These are phyloP conservation scores for Formica exsecta DNA, from an alignment of 1,140 invertebrate genomes.

Conservation along the genomic window DNA sequence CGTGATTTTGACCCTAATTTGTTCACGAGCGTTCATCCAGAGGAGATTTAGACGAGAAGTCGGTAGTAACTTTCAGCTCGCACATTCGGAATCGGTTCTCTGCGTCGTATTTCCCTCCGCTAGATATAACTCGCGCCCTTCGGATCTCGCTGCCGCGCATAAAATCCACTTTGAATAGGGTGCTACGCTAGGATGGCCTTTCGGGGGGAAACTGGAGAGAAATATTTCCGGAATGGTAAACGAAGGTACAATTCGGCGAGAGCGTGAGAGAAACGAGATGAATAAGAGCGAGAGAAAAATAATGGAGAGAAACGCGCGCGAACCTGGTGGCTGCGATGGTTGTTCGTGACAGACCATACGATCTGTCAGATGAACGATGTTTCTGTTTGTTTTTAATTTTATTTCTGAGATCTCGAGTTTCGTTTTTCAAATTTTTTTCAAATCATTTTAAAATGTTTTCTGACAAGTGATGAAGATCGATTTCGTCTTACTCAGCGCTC, in stretches of 20 bases:
- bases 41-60: constrained; percentile 50
- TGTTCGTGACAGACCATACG: constrained; percentile 11
- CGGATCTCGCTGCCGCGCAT: constrained; percentile 12
- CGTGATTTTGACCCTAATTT: constrained; percentile 42
- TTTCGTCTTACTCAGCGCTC: not conserved
- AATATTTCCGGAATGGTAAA: constrained; percentile 53
- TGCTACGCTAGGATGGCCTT: constrained; percentile 27
- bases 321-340: not conserved
- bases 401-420: constrained; percentile 20
- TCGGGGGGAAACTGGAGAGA: constrained; percentile 17
- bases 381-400: constrained; percentile 32
- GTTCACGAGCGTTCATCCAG: constrained; percentile 38
- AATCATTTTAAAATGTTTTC: not conserved
- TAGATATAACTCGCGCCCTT: constrained; percentile 14
- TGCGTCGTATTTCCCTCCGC: constrained; percentile 38
- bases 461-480: not conserved
- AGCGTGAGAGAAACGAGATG: constrained; percentile 9
- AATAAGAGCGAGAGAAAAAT: constrained; percentile 30
- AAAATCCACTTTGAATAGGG: constrained; percentile 50
- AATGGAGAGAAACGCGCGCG: not conserved
- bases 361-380: constrained; percentile 10
- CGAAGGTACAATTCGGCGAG: constrained; percentile 20
- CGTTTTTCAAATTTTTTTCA: not conserved
- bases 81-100: constrained; percentile 21
- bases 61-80: constrained; percentile 42